A percentile compares a stretch with the other conserved stretches of the same genome.
phyloP scores from a whole-genome alignment of 2,888 invertebrate genomes.

The Agriopis aurantiaria region DNA sequence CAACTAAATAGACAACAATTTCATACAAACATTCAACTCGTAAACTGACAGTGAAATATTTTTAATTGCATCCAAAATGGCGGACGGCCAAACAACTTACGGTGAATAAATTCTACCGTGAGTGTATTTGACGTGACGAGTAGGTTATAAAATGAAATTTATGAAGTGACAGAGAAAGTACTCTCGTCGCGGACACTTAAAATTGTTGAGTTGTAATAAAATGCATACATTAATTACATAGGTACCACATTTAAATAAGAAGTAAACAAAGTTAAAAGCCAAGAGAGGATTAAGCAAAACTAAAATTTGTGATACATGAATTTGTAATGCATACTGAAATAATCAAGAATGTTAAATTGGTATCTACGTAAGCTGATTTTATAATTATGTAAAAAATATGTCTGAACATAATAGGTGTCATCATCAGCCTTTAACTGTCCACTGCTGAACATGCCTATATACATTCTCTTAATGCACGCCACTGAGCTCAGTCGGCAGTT shows the following conservation, averaged over 20 bases:
- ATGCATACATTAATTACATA: conserved; percentile 41
- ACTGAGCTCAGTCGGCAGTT: no score
- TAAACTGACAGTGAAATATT: conserved; percentile 50
- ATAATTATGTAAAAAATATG: no score
- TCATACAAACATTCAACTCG: conserved; percentile 41
- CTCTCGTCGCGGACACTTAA: conserved; percentile 28
- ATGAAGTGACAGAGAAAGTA: conserved; percentile 46
- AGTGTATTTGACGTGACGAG: conserved; percentile 52
- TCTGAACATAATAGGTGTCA: no score
- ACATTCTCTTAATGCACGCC: no score
- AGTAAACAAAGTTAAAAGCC: conserved; percentile 20
- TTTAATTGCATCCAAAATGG: conserved; percentile 59
- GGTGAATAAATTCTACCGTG: conserved; percentile 51
- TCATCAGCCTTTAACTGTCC: no score
- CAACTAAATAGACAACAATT: conserved; percentile 34
- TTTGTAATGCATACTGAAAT: not conserved
- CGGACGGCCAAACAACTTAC: conserved; percentile 51
- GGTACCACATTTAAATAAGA: conserved; percentile 55
- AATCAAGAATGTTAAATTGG: not conserved
- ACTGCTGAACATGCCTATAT: no score
- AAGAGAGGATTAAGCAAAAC: conserved; percentile 18
- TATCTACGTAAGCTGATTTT: no score
- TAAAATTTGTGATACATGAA: not conserved
- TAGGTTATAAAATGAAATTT: conserved; percentile 57
- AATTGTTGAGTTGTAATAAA: conserved; percentile 35